phyloP scores from a whole-genome alignment of 2,113 vertebrate genomes.

The Corydoras maculifer region DNA sequence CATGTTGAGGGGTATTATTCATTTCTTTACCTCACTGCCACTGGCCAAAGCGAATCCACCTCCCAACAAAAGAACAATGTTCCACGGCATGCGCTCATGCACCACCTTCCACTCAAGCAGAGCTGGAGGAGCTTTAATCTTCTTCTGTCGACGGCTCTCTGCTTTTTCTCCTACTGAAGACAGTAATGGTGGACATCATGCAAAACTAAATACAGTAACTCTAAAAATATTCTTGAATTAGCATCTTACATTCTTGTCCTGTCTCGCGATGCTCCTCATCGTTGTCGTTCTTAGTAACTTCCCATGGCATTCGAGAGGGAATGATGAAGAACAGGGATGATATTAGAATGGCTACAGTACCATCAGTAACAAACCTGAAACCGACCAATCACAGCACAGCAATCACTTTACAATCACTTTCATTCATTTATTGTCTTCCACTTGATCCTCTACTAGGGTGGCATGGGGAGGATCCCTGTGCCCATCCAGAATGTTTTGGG shows the following conservation, averaged over 20 bases:
- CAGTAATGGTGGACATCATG: background rate
- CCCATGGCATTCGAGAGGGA: constrained; percentile 62
- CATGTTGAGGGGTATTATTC: background rate
- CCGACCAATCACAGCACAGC: background rate
- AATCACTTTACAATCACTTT: background rate
- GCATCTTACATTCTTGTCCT: background rate
- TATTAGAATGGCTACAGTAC: constrained; percentile 77
- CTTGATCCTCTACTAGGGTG: too few species aligned
- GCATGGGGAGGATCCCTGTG: too few species aligned
- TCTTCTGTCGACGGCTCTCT: constrained; percentile 29
- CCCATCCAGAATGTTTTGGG: too few species aligned
- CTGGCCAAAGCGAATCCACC: constrained; percentile 87
- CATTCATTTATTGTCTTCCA: too few species aligned
- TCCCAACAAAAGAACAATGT: constrained; percentile 81
- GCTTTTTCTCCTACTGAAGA: constrained; percentile 6
- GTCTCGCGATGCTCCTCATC: constrained; percentile 36
- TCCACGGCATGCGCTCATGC: constrained; percentile 86
- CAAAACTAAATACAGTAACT: too few species aligned
- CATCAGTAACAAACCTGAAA: constrained; percentile 75
- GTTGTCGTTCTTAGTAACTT: background rate
- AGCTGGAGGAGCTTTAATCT: constrained; percentile 55
- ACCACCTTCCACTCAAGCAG: constrained; percentile 77
- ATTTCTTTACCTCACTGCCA: constrained; percentile 77
- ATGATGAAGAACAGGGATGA: constrained; percentile 75
- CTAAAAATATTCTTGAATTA: background rate